Evolutionary conservation across 1,140 invertebrate genomes (phyloP).

Genomic region (Megalopta genalis): DNA sequence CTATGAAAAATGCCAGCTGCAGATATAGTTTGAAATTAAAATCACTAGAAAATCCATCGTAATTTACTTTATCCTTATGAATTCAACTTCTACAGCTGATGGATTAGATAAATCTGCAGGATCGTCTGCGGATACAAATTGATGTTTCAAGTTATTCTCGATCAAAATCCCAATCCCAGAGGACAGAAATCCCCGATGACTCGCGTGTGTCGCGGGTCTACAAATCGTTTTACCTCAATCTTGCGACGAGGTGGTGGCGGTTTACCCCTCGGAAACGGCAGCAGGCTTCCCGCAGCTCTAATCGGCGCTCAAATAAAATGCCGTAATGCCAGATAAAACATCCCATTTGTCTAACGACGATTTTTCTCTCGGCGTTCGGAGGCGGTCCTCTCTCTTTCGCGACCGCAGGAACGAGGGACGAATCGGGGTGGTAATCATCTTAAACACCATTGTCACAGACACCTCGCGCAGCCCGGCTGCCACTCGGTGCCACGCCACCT

Average conservation of each 20-base stretch:
- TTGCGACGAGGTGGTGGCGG: slow-evolving; percentile 50
- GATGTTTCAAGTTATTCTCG: slow-evolving; percentile 14
- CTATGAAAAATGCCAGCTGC: no score
- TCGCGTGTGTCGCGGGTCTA: slow-evolving; percentile 59
- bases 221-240: slow-evolving; percentile 77
- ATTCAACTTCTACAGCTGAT: background rate
- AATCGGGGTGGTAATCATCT: slow-evolving; percentile 77
- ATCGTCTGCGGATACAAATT: background rate
- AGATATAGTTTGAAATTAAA: no score
- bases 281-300: slow-evolving; percentile 57
- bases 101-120: background rate
- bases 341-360: slow-evolving; percentile 79
- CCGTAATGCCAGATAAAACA: slow-evolving; percentile 78
- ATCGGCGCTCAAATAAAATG: slow-evolving; percentile 78
- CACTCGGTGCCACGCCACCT: slow-evolving; percentile 62
- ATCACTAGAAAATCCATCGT: no score
- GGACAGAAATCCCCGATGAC: slow-evolving; percentile 64
- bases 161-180: slow-evolving; percentile 3
- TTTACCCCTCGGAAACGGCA: slow-evolving; percentile 54
- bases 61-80: background rate
- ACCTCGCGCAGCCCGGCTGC: slow-evolving; percentile 46
- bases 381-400: slow-evolving; percentile 10
- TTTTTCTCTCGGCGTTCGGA: slow-evolving; percentile 68
- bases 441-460: slow-evolving; percentile 74
- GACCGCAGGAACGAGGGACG: slow-evolving; percentile 41